Evolutionary conservation across 2,113 vertebrate genomes (phyloP).

Genomic region (Nothoprocta pentlandii): DNA sequence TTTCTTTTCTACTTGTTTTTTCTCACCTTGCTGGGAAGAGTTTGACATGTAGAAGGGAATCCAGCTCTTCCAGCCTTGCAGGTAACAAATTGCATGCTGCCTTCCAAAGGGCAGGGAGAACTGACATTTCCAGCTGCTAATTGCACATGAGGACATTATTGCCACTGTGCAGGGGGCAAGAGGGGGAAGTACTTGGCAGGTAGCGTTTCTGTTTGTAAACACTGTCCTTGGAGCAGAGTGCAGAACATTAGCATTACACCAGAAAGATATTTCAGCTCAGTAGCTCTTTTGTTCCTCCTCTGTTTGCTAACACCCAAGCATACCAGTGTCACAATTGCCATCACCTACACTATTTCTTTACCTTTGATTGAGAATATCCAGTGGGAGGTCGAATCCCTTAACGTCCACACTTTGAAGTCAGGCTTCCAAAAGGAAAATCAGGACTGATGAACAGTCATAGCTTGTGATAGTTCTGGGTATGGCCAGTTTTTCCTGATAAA

Average conservation of each 20-base stretch:
- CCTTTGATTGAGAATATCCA: not conserved
- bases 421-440: not conserved
- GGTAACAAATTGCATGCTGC: not conserved
- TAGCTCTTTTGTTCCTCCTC: not conserved
- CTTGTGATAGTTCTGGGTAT: not conserved
- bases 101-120: not conserved
- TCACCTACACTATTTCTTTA: not conserved
- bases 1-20: not conserved
- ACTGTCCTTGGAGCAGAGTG: not conserved
- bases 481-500: not conserved
- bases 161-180: not conserved
- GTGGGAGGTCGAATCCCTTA: not conserved
- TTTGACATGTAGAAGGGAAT: not conserved
- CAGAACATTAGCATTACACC: fast-evolving
- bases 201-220: not conserved
- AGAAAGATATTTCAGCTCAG: not conserved
- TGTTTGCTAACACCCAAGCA: not conserved
- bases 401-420: not conserved
- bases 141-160: not conserved
- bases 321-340: not conserved
- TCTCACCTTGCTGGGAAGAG: not conserved
- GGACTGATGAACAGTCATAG: too few relatives aligned
- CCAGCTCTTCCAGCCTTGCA: not conserved
- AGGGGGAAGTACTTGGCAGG: not conserved
- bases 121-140: not conserved